These are phyloP conservation scores for Drosophila grimshawi DNA, from an alignment of 1,140 invertebrate genomes.

Conservation along the genomic window DNA sequence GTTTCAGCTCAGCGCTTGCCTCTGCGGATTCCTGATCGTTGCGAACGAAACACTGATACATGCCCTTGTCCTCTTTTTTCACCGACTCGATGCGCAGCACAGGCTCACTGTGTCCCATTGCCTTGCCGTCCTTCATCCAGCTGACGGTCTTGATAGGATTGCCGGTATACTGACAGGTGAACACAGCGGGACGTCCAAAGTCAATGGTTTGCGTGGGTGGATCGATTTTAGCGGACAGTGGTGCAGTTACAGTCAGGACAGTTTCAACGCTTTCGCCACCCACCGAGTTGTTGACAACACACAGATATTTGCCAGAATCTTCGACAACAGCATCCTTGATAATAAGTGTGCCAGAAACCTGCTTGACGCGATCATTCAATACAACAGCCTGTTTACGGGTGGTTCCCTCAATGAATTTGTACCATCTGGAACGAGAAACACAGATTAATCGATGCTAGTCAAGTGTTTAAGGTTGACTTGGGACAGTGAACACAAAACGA, in stretches of 20 bases:
- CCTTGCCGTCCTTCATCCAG: constrained; percentile 97
- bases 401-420: constrained; percentile 95
- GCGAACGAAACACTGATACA: constrained; percentile 98
- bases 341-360: constrained; percentile 97
- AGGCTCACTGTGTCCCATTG: constrained; percentile 91
- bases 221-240: constrained; percentile 93
- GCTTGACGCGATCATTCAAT: constrained; percentile 94
- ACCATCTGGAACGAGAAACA: constrained; percentile 90
- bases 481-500: constrained; percentile 60
- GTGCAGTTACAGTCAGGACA: constrained; percentile 95
- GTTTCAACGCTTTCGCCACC: constrained; percentile 97
- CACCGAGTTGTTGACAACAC: constrained; percentile 97
- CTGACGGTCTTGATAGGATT: constrained; percentile 94
- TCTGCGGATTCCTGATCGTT: constrained; percentile 97
- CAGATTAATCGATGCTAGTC: constrained; percentile 7
- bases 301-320: constrained; percentile 97
- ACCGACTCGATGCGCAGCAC: constrained; percentile 94
- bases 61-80: constrained; percentile 97
- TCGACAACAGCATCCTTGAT: constrained; percentile 95
- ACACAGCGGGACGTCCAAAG: constrained; percentile 94
- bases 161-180: constrained; percentile 95
- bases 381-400: constrained; percentile 92
- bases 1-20: constrained; percentile 95
- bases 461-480: neutral
- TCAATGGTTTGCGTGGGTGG: constrained; percentile 96